Evolutionary conservation across 1,140 invertebrate genomes (phyloP).

Genomic region (Spodoptera frugiperda): DNA sequence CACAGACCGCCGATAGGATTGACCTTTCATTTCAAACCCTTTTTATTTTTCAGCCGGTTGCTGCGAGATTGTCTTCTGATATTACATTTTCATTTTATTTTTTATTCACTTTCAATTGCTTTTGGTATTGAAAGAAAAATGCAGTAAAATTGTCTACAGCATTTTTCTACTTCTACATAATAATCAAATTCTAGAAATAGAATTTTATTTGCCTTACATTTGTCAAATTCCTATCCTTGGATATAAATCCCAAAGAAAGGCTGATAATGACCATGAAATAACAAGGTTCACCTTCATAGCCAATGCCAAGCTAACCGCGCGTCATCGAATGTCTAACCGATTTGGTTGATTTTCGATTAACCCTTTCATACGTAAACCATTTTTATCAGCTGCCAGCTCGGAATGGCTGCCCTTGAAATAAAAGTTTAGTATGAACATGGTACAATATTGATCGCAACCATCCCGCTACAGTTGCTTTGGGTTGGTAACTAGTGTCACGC

Average conservation of each 20-base stretch:
- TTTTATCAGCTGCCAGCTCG: constrained; percentile 28
- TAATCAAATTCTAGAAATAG: too few species aligned
- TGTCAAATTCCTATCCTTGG: too few species aligned
- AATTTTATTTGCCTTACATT: too few species aligned
- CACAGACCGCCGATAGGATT: constrained; percentile 18
- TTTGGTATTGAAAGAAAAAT: not conserved
- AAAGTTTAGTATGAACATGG: constrained; percentile 50
- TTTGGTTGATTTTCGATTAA: not conserved
- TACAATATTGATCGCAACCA: constrained; percentile 61
- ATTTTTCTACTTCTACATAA: too few species aligned
- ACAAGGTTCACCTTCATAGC: not conserved
- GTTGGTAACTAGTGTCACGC: constrained; percentile 56
- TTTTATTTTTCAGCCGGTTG: constrained; percentile 2
- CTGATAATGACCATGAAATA: not conserved
- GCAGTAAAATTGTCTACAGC: not conserved
- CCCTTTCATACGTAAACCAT: constrained; percentile 40
- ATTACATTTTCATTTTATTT: constrained; percentile 4
- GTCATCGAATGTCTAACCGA: constrained; percentile 10
- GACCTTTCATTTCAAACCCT: constrained; percentile 21
- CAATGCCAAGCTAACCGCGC: not conserved
- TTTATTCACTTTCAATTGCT: not conserved
- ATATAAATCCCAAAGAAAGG: not conserved
- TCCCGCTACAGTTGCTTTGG: constrained; percentile 52
- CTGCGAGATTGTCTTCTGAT: constrained; percentile 1
- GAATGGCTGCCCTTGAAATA: constrained; percentile 55